Evolutionary conservation across 2,113 vertebrate species (phyloP).

Genomic region (Catagonus wagneri): DNA sequence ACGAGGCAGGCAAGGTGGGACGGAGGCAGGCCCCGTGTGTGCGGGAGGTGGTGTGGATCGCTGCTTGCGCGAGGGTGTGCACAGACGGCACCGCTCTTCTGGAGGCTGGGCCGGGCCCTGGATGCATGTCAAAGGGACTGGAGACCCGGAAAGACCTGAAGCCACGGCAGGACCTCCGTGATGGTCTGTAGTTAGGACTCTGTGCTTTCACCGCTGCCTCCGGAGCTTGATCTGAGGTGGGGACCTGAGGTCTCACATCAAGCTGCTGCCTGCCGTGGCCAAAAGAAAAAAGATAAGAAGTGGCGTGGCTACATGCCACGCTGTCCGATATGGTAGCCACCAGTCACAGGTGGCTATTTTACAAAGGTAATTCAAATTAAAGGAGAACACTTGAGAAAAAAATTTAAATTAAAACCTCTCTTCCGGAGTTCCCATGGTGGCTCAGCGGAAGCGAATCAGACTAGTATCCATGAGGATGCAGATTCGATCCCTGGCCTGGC

Average conservation of each 20-base stretch:
- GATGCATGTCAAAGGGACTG: not conserved
- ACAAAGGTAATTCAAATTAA: conserved; percentile 13
- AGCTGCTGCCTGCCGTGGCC: no score
- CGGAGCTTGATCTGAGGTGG: no score
- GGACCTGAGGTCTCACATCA: no score
- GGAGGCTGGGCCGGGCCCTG: not conserved
- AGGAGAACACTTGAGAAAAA: not conserved
- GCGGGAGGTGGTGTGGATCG: accelerated
- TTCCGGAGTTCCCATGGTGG: not conserved
- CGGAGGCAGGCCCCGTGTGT: not conserved
- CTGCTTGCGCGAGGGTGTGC: not conserved
- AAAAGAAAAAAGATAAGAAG: not conserved
- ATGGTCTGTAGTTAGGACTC: no score
- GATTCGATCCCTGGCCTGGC: no score
- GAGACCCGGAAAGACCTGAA: not conserved
- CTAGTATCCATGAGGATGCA: no score
- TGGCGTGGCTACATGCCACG: not conserved
- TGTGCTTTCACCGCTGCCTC: no score
- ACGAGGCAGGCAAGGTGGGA: not conserved
- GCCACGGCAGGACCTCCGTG: no score
- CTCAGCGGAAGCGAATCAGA: no score
- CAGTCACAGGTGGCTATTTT: not conserved
- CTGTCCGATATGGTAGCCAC: not conserved
- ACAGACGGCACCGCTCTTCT: not conserved
- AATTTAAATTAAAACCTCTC: not conserved